A percentile compares a stretch with the other conserved stretches of the same genome.
These are phyloP conservation scores for Aegypius monachus DNA, from an alignment of 2,113 vertebrate genomes.

Conservation along the genomic window DNA sequence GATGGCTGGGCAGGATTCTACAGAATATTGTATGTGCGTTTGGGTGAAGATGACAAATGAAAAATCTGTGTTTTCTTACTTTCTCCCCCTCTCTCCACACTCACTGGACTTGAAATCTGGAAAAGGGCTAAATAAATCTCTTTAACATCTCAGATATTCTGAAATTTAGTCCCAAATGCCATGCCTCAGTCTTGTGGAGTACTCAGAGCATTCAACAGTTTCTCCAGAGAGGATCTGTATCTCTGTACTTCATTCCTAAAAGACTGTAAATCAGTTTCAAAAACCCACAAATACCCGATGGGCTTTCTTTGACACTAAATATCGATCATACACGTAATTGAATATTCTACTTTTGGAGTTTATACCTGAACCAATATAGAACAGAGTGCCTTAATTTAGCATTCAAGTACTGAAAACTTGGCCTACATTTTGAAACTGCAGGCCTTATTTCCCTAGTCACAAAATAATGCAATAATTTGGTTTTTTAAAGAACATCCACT, in stretches of 20 bases:
- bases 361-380: neutral
- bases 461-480: neutral
- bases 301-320: neutral
- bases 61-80: neutral
- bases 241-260: neutral
- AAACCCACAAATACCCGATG: neutral
- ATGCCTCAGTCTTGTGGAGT: neutral
- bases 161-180: neutral
- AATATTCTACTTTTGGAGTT: slow-evolving; percentile 1
- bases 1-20: neutral
- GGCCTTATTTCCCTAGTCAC: neutral
- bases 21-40: neutral
- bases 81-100: neutral
- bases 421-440: neutral
- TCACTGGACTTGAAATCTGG: neutral
- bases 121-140: neutral
- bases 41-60: neutral
- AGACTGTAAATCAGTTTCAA: neutral
- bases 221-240: neutral
- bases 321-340: neutral
- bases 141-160: neutral
- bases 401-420: neutral
- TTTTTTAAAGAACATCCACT: neutral
- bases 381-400: neutral
- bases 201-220: neutral